Percentiles rank a stretch among this genome's conserved stretches.
phyloP scores from a whole-genome alignment of 2,797 vertebrate species.

The Xerus rutilus region DNA sequence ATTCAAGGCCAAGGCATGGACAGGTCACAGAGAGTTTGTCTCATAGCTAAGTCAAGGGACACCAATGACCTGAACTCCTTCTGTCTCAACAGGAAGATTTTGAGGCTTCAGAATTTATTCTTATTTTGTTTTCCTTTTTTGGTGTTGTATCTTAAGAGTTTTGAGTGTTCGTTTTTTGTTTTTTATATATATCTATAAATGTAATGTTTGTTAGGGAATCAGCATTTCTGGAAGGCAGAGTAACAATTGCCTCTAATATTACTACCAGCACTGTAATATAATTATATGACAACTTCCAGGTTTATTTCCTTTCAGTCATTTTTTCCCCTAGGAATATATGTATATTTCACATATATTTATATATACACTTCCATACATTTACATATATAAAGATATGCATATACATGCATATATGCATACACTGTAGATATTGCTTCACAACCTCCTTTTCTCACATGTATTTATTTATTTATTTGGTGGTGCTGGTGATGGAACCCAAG shows the following conservation, averaged over 20 bases:
- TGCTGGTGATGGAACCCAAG: background rate
- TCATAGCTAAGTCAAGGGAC: background rate
- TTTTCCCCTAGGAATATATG: background rate
- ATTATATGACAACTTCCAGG: background rate
- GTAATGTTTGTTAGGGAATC: constrained; percentile 8
- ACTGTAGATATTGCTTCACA: background rate
- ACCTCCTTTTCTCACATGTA: background rate
- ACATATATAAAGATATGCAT: background rate
- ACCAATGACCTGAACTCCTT: background rate
- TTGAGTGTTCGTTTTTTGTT: background rate
- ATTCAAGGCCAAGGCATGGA: background rate
- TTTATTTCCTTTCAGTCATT: background rate
- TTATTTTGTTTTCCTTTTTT: background rate
- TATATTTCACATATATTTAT: background rate
- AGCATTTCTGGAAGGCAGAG: background rate
- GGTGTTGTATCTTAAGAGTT: background rate
- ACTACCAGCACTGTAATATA: background rate
- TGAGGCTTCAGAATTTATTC: background rate
- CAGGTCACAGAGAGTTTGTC: background rate
- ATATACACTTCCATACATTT: background rate
- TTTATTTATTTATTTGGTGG: background rate
- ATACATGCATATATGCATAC: background rate
- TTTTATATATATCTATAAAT: background rate
- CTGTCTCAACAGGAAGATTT: background rate
- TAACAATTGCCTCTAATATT: background rate